Conservation (phyloP, 2,888 invertebrate genomes). For the Dioctria rufipes region DNA sequence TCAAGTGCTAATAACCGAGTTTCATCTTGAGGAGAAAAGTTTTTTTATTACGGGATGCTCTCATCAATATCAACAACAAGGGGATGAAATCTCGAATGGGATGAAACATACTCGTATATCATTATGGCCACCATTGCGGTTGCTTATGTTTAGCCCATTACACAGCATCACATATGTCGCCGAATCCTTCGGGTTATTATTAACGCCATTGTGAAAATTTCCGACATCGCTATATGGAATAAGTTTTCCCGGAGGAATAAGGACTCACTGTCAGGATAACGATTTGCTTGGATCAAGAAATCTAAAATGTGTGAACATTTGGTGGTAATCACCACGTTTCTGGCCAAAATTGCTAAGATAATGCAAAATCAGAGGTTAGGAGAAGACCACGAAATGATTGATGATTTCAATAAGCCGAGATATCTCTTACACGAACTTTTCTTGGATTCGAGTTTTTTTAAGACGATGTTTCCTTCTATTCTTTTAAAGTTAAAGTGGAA, state of each 20-base stretch:
- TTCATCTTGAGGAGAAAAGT: constrained; percentile 36
- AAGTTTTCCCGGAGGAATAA: constrained; percentile 29
- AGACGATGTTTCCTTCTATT: too few relatives aligned
- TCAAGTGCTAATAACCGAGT: constrained; percentile 67
- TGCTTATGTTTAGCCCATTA: constrained; percentile 45
- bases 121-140: constrained; percentile 44
- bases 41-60: constrained; percentile 44
- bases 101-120: constrained; percentile 19
- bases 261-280: constrained; percentile 33
- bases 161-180: constrained; percentile 50
- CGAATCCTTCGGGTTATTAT: constrained; percentile 31
- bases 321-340: constrained; percentile 47
- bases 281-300: constrained; percentile 45
- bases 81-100: constrained; percentile 47
- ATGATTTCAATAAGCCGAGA: constrained; percentile 46
- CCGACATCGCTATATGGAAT: not conserved
- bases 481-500: too few relatives aligned
- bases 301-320: constrained; percentile 45
- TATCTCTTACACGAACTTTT: not conserved
- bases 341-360: constrained; percentile 42
- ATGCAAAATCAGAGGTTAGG: constrained; percentile 37
- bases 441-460: too few relatives aligned
- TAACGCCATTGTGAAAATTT: constrained; percentile 41
- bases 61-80: constrained; percentile 52
- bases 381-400: constrained; percentile 32